Base-by-base conservation (phyloP, 2,113 vertebrate species). In the Mola mola region DNA sequence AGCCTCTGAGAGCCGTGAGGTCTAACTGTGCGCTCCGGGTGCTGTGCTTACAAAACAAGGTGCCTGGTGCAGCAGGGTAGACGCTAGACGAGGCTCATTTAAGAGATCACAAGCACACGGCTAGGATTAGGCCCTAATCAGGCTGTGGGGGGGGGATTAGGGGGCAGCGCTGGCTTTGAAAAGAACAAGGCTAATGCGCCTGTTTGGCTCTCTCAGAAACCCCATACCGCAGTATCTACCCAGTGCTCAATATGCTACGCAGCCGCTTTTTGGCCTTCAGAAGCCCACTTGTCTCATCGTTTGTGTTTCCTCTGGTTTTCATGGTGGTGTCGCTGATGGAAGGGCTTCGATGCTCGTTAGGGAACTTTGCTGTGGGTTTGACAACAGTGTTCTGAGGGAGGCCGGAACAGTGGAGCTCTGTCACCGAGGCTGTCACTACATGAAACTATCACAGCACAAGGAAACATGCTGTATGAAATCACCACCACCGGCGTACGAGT, bases 121-220 rank as follows among this genome's bases (percentile, higher is more conserved):
- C 67, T 31, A 24, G 62, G 75, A 83, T 88, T 84, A 88, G 60
- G 52, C 56, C 53, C 64, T 85, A 78, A 80, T 89, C 78, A 78
- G 63, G 41, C 60, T 28, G 20, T 42, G 9, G 26, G 46, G 31
- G 24, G 26, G 60, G 70, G 70, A 79, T 78, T 81, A 72, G 20
- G 21, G 58, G 57, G 56, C 66, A 52, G 57, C 20, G 13, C 41
- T 43, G 75, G 44, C 63, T 75, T 51, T 62, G 48, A 63, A 70
- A 55, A 55, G 38, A 67, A 16, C 49, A 42, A 52, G 48, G 60
- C 52, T 78, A 51, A 74, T 16, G 29, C 3, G 3, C 24, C 41
- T 10, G 7, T 26, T 72, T 60, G 65, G 50, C 44, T 62, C 25
- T 16, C 25, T 12, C 16, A 60, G 69, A 75, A 58, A 17, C 53